These are phyloP conservation scores for Agonopterix heracliana DNA, from an alignment of 2,888 invertebrate genomes.

Conservation along the genomic window DNA sequence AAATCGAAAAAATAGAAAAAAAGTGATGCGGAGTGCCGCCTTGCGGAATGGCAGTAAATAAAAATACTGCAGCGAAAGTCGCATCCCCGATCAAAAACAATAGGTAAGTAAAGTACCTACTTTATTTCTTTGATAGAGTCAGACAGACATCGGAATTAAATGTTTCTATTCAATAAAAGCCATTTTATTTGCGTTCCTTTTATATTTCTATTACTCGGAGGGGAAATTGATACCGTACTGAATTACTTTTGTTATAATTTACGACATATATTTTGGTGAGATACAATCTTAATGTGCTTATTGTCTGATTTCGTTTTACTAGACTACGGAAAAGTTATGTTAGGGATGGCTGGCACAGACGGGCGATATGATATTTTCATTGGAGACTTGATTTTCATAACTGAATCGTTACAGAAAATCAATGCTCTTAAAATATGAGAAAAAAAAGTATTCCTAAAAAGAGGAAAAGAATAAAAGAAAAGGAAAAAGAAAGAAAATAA, in stretches of 20 bases:
- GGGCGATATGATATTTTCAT: too few species aligned
- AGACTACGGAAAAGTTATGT: slow-evolving; percentile 6
- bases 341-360: too few species aligned
- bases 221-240: slow-evolving; percentile 46
- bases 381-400: too few species aligned
- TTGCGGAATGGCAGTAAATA: background rate
- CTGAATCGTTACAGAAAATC: too few species aligned
- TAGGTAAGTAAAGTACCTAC: slow-evolving; percentile 25
- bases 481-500: too few species aligned
- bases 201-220: slow-evolving; percentile 61
- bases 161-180: slow-evolving; percentile 58
- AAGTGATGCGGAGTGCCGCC: background rate
- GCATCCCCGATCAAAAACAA: background rate
- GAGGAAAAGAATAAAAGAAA: too few species aligned
- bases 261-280: slow-evolving; percentile 45
- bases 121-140: slow-evolving; percentile 56
- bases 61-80: background rate
- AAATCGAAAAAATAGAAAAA: background rate
- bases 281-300: slow-evolving; percentile 57
- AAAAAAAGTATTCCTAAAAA: too few species aligned
- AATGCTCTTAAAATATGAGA: too few species aligned
- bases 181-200: slow-evolving; percentile 46
- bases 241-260: slow-evolving; percentile 45
- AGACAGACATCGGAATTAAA: slow-evolving; percentile 43
- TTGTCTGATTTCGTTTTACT: slow-evolving; percentile 38